Evolutionary conservation across 1,140 invertebrate genomes (phyloP), one percentile per base, ranked within the genome.

Genomic region (Pararge aegeria): DNA sequence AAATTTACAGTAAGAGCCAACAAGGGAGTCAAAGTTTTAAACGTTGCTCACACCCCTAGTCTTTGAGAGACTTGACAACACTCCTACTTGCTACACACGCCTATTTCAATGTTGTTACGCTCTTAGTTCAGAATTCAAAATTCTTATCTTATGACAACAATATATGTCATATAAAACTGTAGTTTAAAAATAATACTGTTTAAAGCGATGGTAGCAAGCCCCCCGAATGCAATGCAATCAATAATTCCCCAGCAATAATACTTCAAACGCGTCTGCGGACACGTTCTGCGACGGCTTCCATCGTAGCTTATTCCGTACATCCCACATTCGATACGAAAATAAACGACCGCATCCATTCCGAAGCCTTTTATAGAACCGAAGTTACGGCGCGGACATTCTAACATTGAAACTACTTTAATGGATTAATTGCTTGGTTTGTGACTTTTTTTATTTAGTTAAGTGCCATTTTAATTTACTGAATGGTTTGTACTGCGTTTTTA

Each of bases 291-390:
- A 18, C 37, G 1, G 37, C 13, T 15, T 40, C 38, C 38, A 42
- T 12, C 30, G 10, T 12, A n/a, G 30, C 12, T 34, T n/a, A 10
- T 7, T 34, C 30, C 38, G 38, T 49, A 49, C 49, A 66, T 61
- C 34, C 60, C 37, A 55, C 56, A 56, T 55, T 52, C 52, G 55
- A 54, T 61, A 70, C 67, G 19, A 74, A 79, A 79, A 79, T 76
- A 76, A 21, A 54, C 56, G 54, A 52, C 53, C 59, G 50, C 48
- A 52, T 64, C 66, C 73, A 79, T 76, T 67, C 66, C 72, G 59
- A 61, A 71, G 55, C 78, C 80, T 83, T 81, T 73, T 83, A 81
- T 83, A 83, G 78, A 80, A 59, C 67, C 65, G 71, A 75, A 78
- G 62, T 74, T 75, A 74, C 65, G 57, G 66, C 60, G 65, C 50